phyloP scores from a whole-genome alignment of 1,140 invertebrate genomes.

The Hermatobates lingyangjiaoensis region DNA sequence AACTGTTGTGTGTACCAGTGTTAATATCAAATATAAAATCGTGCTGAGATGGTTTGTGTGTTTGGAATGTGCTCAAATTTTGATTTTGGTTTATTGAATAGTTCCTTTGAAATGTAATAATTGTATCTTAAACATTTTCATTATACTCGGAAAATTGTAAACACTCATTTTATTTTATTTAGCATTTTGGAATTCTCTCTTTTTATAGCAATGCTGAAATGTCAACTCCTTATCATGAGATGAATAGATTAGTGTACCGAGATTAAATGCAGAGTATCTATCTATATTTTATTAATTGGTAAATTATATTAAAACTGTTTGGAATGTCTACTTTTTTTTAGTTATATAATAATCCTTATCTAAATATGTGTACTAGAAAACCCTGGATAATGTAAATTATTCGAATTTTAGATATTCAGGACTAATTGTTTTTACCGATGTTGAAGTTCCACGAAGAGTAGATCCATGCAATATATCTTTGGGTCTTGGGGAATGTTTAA shows the following conservation, averaged over 20 bases:
- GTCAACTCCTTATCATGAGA: conserved; percentile 65
- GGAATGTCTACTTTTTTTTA: too few relatives aligned
- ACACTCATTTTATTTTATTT: conserved; percentile 15
- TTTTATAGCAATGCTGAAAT: conserved; percentile 94
- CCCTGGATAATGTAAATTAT: background rate
- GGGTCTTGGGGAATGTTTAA: conserved; percentile 59
- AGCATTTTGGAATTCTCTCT: conserved; percentile 65
- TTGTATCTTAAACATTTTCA: background rate
- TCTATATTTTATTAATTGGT: too few relatives aligned
- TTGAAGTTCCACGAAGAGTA: conserved; percentile 42
- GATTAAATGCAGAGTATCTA: too few relatives aligned
- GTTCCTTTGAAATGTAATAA: conserved; percentile 44
- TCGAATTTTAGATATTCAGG: conserved; percentile 39
- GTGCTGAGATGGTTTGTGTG: conserved; percentile 81
- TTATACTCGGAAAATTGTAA: background rate
- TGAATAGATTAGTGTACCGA: conserved; percentile 87
- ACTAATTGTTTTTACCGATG: conserved; percentile 69
- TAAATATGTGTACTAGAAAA: too few relatives aligned
- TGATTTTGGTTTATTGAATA: conserved; percentile 69
- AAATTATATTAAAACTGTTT: too few relatives aligned
- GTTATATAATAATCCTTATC: too few relatives aligned
- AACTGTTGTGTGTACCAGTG: too few relatives aligned
- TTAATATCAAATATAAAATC: too few relatives aligned
- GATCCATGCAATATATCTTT: conserved; percentile 52
- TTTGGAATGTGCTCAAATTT: conserved; percentile 69